Evolutionary conservation across 2,888 invertebrate genomes (phyloP).

Genomic region (Unio pictorum): DNA sequence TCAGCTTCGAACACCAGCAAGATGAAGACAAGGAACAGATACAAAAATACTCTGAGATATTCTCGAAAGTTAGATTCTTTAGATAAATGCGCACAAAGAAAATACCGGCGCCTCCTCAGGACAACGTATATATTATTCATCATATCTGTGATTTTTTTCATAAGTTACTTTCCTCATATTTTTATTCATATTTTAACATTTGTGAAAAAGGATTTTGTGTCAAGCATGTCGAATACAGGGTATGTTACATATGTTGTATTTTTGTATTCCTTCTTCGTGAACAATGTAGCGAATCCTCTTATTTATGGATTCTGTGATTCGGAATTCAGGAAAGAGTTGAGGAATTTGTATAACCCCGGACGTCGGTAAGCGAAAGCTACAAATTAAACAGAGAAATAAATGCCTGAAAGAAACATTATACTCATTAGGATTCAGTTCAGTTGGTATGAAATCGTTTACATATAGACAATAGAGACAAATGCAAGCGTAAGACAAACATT

Average conservation of each 20-base stretch:
- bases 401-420: too few species aligned
- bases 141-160: slow-evolving; percentile 48
- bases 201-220: slow-evolving; percentile 34
- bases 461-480: too few species aligned
- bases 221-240: slow-evolving; percentile 24
- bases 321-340: slow-evolving; percentile 47
- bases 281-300: slow-evolving; percentile 51
- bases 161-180: slow-evolving; percentile 54
- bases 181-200: slow-evolving; percentile 37
- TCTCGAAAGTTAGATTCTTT: too few species aligned
- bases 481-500: too few species aligned
- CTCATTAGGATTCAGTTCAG: too few species aligned
- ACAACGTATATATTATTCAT: slow-evolving; percentile 49
- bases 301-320: slow-evolving; percentile 56
- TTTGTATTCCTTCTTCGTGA: slow-evolving; percentile 54
- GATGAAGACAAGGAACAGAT: too few species aligned
- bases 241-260: slow-evolving; percentile 45
- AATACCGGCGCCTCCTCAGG: slow-evolving; percentile 6
- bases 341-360: not conserved
- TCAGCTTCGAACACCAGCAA: too few species aligned
- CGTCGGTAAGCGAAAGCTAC: too few species aligned
- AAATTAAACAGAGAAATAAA: too few species aligned
- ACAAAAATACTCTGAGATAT: too few species aligned
- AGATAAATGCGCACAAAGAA: too few species aligned
- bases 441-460: too few species aligned